Base-by-base conservation (phyloP, 2,888 invertebrate species). In the Augochlorella aurata region DNA sequence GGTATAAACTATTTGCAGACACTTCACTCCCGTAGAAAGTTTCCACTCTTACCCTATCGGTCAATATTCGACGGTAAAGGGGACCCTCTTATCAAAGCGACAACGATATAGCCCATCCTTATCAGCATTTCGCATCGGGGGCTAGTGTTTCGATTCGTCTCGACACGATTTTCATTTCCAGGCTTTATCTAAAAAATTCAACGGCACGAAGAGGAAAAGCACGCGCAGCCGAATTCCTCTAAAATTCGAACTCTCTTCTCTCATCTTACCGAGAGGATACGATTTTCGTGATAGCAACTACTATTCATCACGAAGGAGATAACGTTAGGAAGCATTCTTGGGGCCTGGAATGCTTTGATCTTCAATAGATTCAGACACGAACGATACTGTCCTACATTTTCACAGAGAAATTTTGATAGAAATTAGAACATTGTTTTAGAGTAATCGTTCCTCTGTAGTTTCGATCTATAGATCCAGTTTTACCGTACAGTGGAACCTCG, bases 151-250 rank as follows among this genome's bases (percentile, higher is more conserved):
- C 63, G 18, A 38, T 38, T 38, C 8, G 38, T n/a, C 38, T 38
- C 18, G n/a, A 63, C 63, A 63, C 38, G 63, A 63, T 63, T 63
- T 38, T 63, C 63, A 63, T 63, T 63, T 63, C n/a, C 10, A 38
- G 18, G 38, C 38, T 63, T 63, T 63, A 63, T 63, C 63, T 63
- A 29, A 38, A 38, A 63, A 38, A 63, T 63, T 63, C 18, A 8
- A 63, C 44, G 38, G 4, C 1, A 14, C 38, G 38, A 63, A 29
- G 63, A 38, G 29, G 63, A 63, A 63, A 63, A 18, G 10, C 18
- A 18, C 16, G 63, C 29, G 44, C 44, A 9, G 63, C 38, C 18
- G 63, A 38, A 29, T 38, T 29, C 63, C 44, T 29, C 29, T 24
- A 14, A 29, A 38, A 38, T 38, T 38, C 38, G 38, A 38, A 38